phyloP scores from a whole-genome alignment of 1,140 invertebrate genomes.

The Cataglyphis hispanica region DNA sequence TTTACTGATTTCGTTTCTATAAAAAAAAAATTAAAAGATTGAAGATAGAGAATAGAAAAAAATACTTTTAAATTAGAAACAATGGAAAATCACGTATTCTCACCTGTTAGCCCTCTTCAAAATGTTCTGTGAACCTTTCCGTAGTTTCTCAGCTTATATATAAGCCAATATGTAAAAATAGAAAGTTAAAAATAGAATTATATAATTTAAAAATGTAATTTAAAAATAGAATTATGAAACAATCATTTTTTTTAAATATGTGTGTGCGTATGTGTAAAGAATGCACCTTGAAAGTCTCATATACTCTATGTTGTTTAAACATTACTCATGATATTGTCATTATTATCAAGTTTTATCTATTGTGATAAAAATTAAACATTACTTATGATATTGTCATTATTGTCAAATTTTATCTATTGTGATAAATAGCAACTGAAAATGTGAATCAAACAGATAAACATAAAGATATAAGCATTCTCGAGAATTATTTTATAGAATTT shows the following conservation, averaged over 20 bases:
- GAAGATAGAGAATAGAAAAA: background rate
- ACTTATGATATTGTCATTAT: constrained; percentile 41
- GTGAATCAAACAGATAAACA: constrained; percentile 23
- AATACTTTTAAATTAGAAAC: background rate
- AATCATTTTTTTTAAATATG: background rate
- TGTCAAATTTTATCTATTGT: constrained; percentile 48
- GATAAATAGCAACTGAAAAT: too few species aligned
- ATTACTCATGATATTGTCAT: constrained; percentile 35
- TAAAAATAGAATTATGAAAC: constrained; percentile 1
- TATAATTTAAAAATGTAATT: too few species aligned
- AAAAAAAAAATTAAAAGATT: background rate
- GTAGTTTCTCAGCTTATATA: constrained; percentile 49
- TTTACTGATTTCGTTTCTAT: background rate
- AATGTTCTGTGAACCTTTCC: background rate
- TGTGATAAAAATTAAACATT: constrained; percentile 27
- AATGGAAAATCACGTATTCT: background rate
- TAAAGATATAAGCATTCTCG: background rate
- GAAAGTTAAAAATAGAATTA: too few species aligned
- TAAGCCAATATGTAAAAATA: background rate
- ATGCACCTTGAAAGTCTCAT: constrained; percentile 25
- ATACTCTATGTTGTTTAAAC: background rate
- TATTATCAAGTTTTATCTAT: constrained; percentile 51
- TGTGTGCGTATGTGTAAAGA: background rate
- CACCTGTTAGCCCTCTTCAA: constrained; percentile 18
- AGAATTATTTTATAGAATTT: background rate